Evolutionary conservation across 1,140 invertebrate genomes (phyloP), one percentile per base, ranked within the genome.

Genomic region (Steinernema khuongi): DNA sequence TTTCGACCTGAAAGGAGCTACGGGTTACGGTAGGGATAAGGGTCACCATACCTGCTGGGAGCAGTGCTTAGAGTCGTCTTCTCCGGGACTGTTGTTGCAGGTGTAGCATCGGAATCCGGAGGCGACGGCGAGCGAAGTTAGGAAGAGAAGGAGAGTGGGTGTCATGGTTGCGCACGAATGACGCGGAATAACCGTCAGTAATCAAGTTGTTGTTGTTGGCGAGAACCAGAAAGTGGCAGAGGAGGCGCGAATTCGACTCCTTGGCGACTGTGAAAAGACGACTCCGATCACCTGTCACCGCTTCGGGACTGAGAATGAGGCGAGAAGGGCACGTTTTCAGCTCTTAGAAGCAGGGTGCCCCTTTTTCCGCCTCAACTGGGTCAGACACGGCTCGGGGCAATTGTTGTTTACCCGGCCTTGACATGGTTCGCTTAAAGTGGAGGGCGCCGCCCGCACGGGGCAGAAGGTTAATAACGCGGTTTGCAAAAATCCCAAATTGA

Each of bases 51-150:
- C 77, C 79, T 71, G 71, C 17, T 79, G 78, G 19, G 77, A 32
- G 50, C 79, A 80, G 19, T 30, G 67, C 36, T 72, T 67, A 1
- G 81, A 30, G 67, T 80, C 79, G 33, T 82, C 80, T 11, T 74
- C 75, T 26, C 44, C 68, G 30, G 68, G 19, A 0, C 74, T 70
- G n/a, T 30, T 68, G 68, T 80, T 80, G 31, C 79, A 80, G 7
- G 80, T 44, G 41, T 29, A 82, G 67, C 79, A 80, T 68, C 82
- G 43, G 71, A 80, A 79, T 60, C 50, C 50, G 50, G 50, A 11
- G 17, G 36, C 36, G 11, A 44, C 73, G 30, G 71, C 44, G 50
- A 60, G 7, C 4, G 50, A 60, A 4, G 50, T 22, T 2, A 60
- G 50, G 22, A 60, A 22, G 19, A 60, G 7, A 22, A 60, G 4